A percentile compares a stretch with the other conserved stretches of the same genome.
phyloP scores from a whole-genome alignment of 2,797 vertebrate species.

The Sebastes baramenuke region DNA sequence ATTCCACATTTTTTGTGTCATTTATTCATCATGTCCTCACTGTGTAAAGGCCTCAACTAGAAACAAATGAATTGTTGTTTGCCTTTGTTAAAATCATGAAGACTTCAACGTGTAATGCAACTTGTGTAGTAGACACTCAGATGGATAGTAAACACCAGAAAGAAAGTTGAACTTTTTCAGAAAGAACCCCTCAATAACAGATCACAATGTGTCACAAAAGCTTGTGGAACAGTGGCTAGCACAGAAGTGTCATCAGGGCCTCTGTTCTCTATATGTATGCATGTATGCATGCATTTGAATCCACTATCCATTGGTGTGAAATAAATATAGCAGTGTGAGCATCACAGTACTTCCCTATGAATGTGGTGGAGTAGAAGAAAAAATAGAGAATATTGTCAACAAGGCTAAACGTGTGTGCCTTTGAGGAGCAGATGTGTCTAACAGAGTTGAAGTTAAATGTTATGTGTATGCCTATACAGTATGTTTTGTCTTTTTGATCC shows the following conservation, averaged over 20 bases:
- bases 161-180: neutral
- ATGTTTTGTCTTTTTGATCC: conserved; percentile 26
- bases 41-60: too few species aligned
- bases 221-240: neutral
- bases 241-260: neutral
- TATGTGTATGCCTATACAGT: neutral
- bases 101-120: neutral
- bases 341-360: neutral
- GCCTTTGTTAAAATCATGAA: neutral
- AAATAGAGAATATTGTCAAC: neutral
- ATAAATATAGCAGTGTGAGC: neutral
- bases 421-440: neutral
- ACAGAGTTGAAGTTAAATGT: conserved; percentile 14
- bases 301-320: neutral
- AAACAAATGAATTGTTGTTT: neutral
- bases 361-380: neutral
- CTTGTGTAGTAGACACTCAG: neutral
- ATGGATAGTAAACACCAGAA: neutral
- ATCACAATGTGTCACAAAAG: neutral
- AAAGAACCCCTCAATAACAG: neutral
- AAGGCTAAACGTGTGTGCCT: neutral
- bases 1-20: too few species aligned
- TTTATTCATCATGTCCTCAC: rapidly evolving
- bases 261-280: neutral
- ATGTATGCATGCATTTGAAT: neutral